Evolutionary conservation across 2,113 vertebrate genomes (phyloP).

Genomic region (Campylomormyrus tamandua): DNA sequence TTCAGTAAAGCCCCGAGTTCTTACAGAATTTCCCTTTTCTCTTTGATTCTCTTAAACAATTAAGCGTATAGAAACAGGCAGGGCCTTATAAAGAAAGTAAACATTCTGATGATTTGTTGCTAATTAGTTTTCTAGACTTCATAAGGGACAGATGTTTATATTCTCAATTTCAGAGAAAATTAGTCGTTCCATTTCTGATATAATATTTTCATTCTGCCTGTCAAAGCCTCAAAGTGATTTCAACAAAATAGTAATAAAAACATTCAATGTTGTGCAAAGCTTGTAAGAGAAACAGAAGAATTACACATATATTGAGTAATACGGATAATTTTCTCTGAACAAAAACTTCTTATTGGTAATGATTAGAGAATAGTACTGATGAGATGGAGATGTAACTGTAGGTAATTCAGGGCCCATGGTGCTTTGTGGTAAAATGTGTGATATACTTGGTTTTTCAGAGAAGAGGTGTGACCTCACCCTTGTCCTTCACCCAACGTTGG

Average conservation of each 20-base stretch:
- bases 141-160: neutral
- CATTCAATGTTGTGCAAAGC: neutral
- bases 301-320: neutral
- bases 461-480: neutral
- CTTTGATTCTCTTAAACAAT: neutral
- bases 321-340: neutral
- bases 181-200: neutral
- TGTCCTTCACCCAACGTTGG: neutral
- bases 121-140: neutral
- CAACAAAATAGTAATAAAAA: neutral
- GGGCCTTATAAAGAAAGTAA: neutral
- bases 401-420: neutral
- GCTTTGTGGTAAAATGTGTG: neutral
- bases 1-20: neutral
- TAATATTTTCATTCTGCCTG: neutral
- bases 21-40: neutral
- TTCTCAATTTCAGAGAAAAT: neutral
- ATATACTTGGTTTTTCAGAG: neutral
- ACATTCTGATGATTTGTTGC: neutral
- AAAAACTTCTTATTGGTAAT: neutral
- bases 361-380: neutral
- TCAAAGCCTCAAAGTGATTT: neutral
- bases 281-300: neutral
- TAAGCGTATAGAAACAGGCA: neutral
- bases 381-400: neutral